Evolutionary conservation across 2,113 vertebrate species (phyloP).

Genomic region (Platycercus adscitus): DNA sequence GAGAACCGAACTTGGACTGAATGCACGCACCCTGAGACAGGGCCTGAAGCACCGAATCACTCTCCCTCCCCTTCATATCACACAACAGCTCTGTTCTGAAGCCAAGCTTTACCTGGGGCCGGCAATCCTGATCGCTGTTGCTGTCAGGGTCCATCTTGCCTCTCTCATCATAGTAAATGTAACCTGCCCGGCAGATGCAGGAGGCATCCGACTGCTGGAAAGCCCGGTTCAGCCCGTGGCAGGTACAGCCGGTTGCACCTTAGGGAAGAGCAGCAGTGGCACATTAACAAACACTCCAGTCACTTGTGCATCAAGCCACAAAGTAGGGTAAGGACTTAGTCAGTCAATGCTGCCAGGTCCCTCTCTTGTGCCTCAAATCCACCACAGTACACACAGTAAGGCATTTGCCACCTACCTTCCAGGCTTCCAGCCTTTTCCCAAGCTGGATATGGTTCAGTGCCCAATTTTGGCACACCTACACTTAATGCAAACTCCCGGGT

Average conservation of each 20-base stretch:
- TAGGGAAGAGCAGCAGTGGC: background rate
- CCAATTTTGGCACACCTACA: background rate
- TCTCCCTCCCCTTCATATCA: background rate
- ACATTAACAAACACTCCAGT: background rate
- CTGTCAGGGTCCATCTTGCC: constrained; percentile 77
- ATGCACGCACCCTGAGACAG: accelerated
- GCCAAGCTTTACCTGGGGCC: constrained; percentile 80
- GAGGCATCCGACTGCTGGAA: constrained; percentile 91
- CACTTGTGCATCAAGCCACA: background rate
- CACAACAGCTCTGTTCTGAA: background rate
- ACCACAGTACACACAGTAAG: background rate
- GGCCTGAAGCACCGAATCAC: background rate
- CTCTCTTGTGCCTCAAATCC: background rate
- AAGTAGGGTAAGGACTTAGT: background rate
- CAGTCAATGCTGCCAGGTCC: background rate
- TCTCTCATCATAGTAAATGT: constrained; percentile 83
- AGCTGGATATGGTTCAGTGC: background rate
- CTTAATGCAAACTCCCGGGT: background rate
- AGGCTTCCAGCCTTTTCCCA: background rate
- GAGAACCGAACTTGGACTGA: background rate
- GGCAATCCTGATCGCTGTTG: constrained; percentile 85
- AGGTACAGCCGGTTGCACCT: constrained; percentile 86
- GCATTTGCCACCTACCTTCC: background rate
- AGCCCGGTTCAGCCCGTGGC: constrained; percentile 85
- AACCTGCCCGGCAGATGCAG: constrained; percentile 88